phyloP scores from a whole-genome alignment of 2,888 invertebrate genomes.

The Eupithecia exiguata region DNA sequence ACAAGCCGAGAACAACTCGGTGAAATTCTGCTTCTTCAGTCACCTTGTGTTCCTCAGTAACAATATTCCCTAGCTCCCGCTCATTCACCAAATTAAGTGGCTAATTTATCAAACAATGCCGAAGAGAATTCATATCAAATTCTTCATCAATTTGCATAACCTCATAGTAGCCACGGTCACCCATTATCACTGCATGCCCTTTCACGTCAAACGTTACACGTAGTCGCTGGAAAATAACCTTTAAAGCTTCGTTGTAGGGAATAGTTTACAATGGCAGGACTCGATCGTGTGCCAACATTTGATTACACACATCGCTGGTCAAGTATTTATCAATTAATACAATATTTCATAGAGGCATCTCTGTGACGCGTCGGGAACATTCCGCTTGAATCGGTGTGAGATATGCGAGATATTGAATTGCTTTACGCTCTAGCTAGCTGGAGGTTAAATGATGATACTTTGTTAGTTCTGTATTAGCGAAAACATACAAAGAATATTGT shows the following conservation, averaged over 20 bases:
- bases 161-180: slow-evolving; percentile 50
- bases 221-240: slow-evolving; percentile 37
- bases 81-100: neutral
- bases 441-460: neutral
- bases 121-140: slow-evolving; percentile 52
- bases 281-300: slow-evolving; percentile 74
- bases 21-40: neutral
- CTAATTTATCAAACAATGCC: slow-evolving; percentile 27
- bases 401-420: slow-evolving; percentile 13
- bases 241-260: neutral
- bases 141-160: slow-evolving; percentile 48
- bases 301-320: slow-evolving; percentile 78
- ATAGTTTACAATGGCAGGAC: slow-evolving; percentile 26
- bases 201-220: slow-evolving; percentile 36
- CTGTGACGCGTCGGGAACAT: slow-evolving; percentile 60
- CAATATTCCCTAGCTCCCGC: neutral
- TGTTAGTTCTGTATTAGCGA: neutral
- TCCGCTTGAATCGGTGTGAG: slow-evolving; percentile 47
- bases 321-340: slow-evolving; percentile 81
- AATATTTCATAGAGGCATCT: slow-evolving; percentile 77
- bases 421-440: slow-evolving; percentile 16
- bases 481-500: neutral
- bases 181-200: slow-evolving; percentile 44
- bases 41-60: neutral
- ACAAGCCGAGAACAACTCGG: too few species aligned